Base-by-base conservation (phyloP, 2,888 invertebrate genomes). In the Dicyrtoma fusca region DNA sequence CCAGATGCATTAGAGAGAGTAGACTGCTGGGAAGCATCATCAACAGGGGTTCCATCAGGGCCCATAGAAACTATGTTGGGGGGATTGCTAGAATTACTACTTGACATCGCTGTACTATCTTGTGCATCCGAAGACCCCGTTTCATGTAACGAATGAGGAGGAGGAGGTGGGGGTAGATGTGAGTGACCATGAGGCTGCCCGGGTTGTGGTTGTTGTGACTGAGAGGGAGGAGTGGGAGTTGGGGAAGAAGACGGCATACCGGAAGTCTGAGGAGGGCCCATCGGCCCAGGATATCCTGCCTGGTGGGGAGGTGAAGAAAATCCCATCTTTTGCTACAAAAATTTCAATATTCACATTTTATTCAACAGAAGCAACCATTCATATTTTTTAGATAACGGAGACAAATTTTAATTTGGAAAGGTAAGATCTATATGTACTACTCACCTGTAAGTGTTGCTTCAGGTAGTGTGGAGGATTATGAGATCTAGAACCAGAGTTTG, bases 1-100 rank as follows among this genome's bases (percentile, higher is more conserved):
- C 93, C 94, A 78, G 95, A 95, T 74, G 95, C 94, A 85, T 94
- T 95, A 72, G 94, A 94, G 79, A 94, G 87, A 79, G 94, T 95
- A 82, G 94, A 94, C 85, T 95, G 94, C 84, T 95, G 95, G 81
- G 93, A 93, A 81, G 91, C 94, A 84, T 95, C 94, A 84, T 95
- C 94, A 79, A 95, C 88, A 57, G 91, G 90, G 77, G 92, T 88
- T 74, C 94, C 94, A 85, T 95, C 94, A 17, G 94, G 94, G 3
- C 94, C 94, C 71, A 94, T 94, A 78, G 94, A 94, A 82, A 94
- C 91, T 79, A 94, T 91, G 72, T 77, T 79, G 47, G 77, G 77
- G 26, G 79, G 77, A 74, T 76, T 76, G 51, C 69, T 74, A 63
- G 73, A 70, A 73, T 68, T 71, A 47, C 21, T 49, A 55, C 73